Conservation (phyloP, 2,797 vertebrate genomes). For the Argyrosomus regius region DNA sequence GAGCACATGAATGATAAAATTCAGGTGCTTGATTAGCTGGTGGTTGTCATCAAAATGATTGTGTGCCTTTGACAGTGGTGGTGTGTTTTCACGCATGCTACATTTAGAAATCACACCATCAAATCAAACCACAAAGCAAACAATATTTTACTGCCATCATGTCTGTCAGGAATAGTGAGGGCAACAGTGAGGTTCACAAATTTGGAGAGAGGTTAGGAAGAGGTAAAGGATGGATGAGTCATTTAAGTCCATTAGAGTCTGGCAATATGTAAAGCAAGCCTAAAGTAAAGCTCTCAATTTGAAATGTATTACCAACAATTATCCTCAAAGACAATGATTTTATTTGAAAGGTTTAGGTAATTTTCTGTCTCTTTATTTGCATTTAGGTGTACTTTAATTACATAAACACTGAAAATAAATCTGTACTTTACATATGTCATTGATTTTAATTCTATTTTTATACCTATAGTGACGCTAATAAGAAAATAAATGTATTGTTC, state of each 20-base stretch:
- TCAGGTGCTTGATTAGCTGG: constrained; percentile 29
- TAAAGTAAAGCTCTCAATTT: constrained; percentile 35
- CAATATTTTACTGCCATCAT: background rate
- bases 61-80: constrained; percentile 14
- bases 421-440: background rate
- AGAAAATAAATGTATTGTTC: constrained; percentile 13
- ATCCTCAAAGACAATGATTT: constrained; percentile 37
- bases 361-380: background rate
- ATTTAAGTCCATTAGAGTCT: constrained; percentile 18
- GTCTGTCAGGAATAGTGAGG: background rate
- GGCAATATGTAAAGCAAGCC: constrained; percentile 21
- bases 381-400: background rate
- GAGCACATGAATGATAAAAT: constrained; percentile 29
- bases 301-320: constrained; percentile 35
- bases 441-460: background rate
- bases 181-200: background rate
- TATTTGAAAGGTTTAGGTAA: constrained; percentile 38
- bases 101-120: constrained; percentile 23
- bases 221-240: constrained; percentile 12
- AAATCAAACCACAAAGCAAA: constrained; percentile 5
- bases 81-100: constrained; percentile 18
- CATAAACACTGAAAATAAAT: constrained; percentile 12
- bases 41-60: constrained; percentile 19
- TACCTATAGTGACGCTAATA: background rate
- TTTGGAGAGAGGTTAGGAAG: constrained; percentile 1